Evolutionary conservation across 2,888 invertebrate species (phyloP), one percentile per base, ranked within the genome.

Genomic region (Ophion costatus): DNA sequence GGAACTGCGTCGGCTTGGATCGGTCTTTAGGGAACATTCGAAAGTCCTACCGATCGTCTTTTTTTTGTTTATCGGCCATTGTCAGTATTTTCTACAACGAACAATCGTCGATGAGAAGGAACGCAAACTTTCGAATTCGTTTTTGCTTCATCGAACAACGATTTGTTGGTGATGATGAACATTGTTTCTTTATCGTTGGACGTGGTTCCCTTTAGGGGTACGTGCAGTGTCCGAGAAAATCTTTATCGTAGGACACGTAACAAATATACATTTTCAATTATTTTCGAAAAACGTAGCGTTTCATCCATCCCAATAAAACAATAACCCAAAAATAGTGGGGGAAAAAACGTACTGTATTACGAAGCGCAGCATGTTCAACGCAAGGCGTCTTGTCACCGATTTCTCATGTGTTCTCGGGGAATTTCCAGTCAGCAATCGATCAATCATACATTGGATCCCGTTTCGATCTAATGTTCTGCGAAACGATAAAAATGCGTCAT

Each of bases 71-170:
- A 51, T 69, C 14, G 69, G 45, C 42, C 7, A 42, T 67, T 67
- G 17, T n/a, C 66, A 20, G 11, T 42, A 59, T 42, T 67, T 42
- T 10, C 11, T 67, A 22, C 20, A 20, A 38, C 9, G 9, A 7
- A 9, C 38, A 38, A 38, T 38, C 6, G 38, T 38, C 51, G 51
- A 14, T 51, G 51, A 17, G 17, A 51, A 51, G 51, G 51, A 51
- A 38, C 38, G 38, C 38, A 11, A 42, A 69, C 45, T 69, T 69
- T 69, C 69, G 69, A 69, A 69, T 24, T 51, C 51, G 51, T 69
- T 69, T 17, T 20, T 51, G 69, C 45, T 69, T 17, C 69, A 45
- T 9, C 42, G 66, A 24, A 51, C 45, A 69, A 69, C 45, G 17
- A 69, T 69, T 51, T 17, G 22, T 69, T 17, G 2, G 24, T 51